Conservation (phyloP, 2,113 vertebrate species). For the Corythoichthys intestinalis region DNA sequence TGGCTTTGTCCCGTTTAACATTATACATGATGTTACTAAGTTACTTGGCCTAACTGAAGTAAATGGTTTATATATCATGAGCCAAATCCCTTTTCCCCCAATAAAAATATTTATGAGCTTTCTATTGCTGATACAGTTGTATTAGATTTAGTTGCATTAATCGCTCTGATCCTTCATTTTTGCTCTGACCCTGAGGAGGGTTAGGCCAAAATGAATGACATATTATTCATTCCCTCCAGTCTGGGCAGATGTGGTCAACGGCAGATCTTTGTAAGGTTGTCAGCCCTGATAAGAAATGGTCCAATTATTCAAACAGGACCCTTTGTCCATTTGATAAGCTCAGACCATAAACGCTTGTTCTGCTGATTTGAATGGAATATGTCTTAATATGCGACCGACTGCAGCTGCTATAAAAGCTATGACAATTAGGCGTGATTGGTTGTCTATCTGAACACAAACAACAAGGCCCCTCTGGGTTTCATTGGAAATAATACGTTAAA, state of each 20-base stretch:
- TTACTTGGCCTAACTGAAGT: not conserved
- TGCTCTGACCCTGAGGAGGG: conserved; percentile 59
- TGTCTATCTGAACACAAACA: conserved; percentile 62
- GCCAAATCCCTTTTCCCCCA: too few relatives aligned
- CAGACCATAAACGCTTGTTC: conserved; percentile 71
- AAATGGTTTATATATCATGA: not conserved
- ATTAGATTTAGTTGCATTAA: conserved; percentile 22
- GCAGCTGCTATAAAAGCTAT: conserved; percentile 74
- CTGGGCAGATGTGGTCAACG: conserved; percentile 74
- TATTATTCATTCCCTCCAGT: conserved; percentile 73
- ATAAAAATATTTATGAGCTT: conserved; percentile 24
- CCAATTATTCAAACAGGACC: conserved; percentile 74
- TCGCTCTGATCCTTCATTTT: conserved; percentile 42
- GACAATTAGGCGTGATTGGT: conserved; percentile 71
- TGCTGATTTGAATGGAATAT: conserved; percentile 72
- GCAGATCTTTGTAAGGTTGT: conserved; percentile 76
- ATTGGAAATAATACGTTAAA: conserved; percentile 45
- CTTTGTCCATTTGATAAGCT: conserved; percentile 74
- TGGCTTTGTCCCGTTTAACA: conserved; percentile 49
- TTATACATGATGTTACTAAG: conserved; percentile 20
- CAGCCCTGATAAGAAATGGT: conserved; percentile 77
- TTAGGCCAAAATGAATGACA: conserved; percentile 65
- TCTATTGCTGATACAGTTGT: not conserved
- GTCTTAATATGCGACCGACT: conserved; percentile 75
- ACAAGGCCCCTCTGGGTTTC: conserved; percentile 39